A percentile compares a stretch with the other conserved stretches of the same genome.
phyloP scores from a whole-genome alignment of 1,140 invertebrate genomes.

The Achatina immaculata region DNA sequence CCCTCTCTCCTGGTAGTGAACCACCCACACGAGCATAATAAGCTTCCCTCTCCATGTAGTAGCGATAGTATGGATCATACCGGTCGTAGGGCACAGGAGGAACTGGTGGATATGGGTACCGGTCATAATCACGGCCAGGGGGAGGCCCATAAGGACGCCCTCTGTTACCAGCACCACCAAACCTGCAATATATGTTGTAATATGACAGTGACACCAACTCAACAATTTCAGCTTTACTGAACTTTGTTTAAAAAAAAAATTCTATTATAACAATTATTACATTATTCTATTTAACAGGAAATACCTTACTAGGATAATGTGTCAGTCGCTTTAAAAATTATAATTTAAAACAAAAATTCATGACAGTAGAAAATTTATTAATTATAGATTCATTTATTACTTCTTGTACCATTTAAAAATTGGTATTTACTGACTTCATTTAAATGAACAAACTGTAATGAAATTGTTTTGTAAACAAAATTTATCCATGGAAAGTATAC shows the following conservation, averaged over 20 bases:
- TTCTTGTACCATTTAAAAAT: too few relatives aligned
- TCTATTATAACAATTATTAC: too few relatives aligned
- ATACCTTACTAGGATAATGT: too few relatives aligned
- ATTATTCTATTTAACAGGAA: too few relatives aligned
- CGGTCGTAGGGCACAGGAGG: slow-evolving; percentile 45
- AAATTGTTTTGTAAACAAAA: too few relatives aligned
- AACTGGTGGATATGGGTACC: slow-evolving; percentile 39
- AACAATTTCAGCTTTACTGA: neutral
- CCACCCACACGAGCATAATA: slow-evolving; percentile 35
- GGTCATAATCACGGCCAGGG: slow-evolving; percentile 43
- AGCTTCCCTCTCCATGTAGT: slow-evolving; percentile 45
- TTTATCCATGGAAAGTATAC: too few relatives aligned
- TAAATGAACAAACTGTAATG: too few relatives aligned
- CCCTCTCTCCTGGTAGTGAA: slow-evolving; percentile 41
- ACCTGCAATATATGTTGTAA: slow-evolving; percentile 17
- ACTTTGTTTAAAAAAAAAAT: neutral
- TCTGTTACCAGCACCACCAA: slow-evolving; percentile 47
- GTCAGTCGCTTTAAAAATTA: too few relatives aligned
- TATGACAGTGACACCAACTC: neutral
- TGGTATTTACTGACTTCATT: too few relatives aligned
- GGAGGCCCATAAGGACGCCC: slow-evolving; percentile 41
- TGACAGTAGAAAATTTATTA: too few relatives aligned
- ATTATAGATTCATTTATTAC: too few relatives aligned
- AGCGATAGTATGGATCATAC: slow-evolving; percentile 48
- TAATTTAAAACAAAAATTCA: too few relatives aligned